These are phyloP conservation scores for Antennarius maculatus DNA, from an alignment of 2,797 vertebrate species.

Conservation along the genomic window DNA sequence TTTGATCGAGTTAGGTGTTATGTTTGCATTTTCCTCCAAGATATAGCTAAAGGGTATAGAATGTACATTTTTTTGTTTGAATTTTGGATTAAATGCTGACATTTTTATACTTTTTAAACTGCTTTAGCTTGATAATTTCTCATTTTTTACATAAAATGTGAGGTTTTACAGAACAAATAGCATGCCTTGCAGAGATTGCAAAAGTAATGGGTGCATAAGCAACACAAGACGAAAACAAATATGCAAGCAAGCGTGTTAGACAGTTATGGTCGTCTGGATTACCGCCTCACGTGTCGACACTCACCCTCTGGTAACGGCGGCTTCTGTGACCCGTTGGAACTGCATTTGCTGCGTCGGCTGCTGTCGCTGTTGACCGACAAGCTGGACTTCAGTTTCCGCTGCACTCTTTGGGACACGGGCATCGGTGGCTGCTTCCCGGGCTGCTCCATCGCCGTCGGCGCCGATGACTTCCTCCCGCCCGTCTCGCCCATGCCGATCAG, in stretches of 20 bases:
- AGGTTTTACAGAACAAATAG: no score
- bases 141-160: background rate
- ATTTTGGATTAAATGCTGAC: background rate
- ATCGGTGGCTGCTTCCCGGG: slow-evolving; percentile 81
- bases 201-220: background rate
- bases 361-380: slow-evolving; percentile 92
- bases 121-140: background rate
- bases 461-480: slow-evolving; percentile 6
- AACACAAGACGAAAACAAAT: slow-evolving; percentile 6
- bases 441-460: slow-evolving; percentile 56
- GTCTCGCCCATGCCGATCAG: slow-evolving; percentile 47
- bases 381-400: slow-evolving; percentile 93
- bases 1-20: background rate
- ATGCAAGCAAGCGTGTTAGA: slow-evolving; percentile 19
- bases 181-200: background rate
- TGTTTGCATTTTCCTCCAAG: background rate
- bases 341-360: slow-evolving; percentile 92
- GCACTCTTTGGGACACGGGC: slow-evolving; percentile 93
- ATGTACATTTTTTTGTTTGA: background rate
- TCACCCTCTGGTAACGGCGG: slow-evolving; percentile 94
- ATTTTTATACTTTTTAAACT: background rate
- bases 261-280: slow-evolving; percentile 17
- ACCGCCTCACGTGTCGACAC: slow-evolving; percentile 30
- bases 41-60: background rate
- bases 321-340: slow-evolving; percentile 90